Evolutionary conservation across 2,113 vertebrate species (phyloP).

Genomic region (Heliornis fulica): DNA sequence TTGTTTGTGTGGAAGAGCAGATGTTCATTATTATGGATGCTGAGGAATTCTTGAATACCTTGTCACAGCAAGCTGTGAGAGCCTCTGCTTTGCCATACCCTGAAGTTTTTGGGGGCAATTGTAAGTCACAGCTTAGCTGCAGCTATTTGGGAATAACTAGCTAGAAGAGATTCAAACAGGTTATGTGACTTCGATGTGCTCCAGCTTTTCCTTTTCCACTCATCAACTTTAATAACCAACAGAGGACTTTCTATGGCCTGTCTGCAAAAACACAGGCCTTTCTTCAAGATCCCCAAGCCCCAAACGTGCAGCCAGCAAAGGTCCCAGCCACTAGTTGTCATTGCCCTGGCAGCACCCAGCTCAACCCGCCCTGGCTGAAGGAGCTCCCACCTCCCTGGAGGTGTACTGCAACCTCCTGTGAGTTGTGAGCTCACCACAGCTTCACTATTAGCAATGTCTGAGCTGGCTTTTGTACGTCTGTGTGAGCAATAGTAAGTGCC

Average conservation of each 20-base stretch:
- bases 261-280: not conserved
- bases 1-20: not conserved
- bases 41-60: not conserved
- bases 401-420: not conserved
- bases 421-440: not conserved
- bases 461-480: not conserved
- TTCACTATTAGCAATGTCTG: not conserved
- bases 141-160: not conserved
- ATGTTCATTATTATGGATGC: conserved; percentile 4
- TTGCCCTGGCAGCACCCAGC: not conserved
- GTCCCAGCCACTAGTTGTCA: fast-evolving
- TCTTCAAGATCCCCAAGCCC: not conserved
- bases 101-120: conserved; percentile 22
- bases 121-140: not conserved
- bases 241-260: not conserved
- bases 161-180: not conserved
- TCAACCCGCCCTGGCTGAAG: not conserved
- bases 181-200: not conserved
- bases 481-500: fast-evolving
- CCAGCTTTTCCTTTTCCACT: not conserved
- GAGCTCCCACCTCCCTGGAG: not conserved
- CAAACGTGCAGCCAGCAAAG: fast-evolving
- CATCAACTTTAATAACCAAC: not conserved
- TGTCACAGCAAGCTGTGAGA: conserved; percentile 29
- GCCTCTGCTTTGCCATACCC: not conserved